Evolutionary conservation across 2,888 invertebrate species (phyloP).

Genomic region (Diachrysia chrysitis): DNA sequence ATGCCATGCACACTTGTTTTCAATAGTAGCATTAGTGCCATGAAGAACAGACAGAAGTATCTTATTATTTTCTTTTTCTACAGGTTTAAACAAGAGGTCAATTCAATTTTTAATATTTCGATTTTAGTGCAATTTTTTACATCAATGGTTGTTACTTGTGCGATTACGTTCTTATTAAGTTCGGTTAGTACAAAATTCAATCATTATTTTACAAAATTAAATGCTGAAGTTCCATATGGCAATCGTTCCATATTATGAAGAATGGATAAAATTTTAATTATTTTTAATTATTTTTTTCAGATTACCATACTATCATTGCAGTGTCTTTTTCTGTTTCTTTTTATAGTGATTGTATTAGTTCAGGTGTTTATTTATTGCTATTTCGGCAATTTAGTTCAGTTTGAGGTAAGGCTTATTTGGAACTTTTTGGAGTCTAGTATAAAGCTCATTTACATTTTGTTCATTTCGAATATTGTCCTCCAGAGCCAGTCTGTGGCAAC

Average conservation of each 20-base stretch:
- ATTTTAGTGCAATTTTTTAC: constrained; percentile 64
- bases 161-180: constrained; percentile 63
- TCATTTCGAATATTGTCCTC: constrained; percentile 18
- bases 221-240: no score
- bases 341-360: constrained; percentile 45
- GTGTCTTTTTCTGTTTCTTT: constrained; percentile 52
- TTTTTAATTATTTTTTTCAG: constrained; percentile 59
- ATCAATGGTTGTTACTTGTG: constrained; percentile 56
- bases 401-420: constrained; percentile 61
- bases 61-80: neutral
- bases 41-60: no score
- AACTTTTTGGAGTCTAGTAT: neutral
- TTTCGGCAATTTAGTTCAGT: constrained; percentile 65
- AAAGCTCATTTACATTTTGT: neutral
- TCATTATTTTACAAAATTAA: no score
- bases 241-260: no score
- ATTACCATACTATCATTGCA: constrained; percentile 46
- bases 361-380: constrained; percentile 70
- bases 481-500: constrained; percentile 66
- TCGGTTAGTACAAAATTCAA: constrained; percentile 57
- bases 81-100: constrained; percentile 68
- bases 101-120: constrained; percentile 59
- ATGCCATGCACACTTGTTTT: constrained; percentile 14
- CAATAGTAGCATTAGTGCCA: no score
- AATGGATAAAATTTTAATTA: no score